Evolutionary conservation across 2,113 vertebrate species (phyloP).

Genomic region (Arenaria interpres): DNA sequence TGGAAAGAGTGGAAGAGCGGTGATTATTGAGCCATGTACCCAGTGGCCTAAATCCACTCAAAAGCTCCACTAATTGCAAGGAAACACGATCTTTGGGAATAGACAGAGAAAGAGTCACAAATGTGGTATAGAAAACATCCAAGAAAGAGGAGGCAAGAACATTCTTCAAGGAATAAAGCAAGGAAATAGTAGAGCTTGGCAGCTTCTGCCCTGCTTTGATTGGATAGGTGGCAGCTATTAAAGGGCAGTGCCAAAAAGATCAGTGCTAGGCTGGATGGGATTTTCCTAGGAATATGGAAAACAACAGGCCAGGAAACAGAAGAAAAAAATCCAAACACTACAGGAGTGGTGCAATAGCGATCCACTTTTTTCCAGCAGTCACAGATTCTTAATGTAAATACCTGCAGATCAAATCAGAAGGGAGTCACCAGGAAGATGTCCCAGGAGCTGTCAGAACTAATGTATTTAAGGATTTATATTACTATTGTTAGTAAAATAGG

Average conservation of each 20-base stretch:
- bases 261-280: background rate
- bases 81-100: background rate
- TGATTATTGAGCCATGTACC: background rate
- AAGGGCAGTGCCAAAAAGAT: background rate
- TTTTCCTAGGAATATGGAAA: background rate
- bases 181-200: constrained; percentile 16
- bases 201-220: constrained; percentile 1
- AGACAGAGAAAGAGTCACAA: constrained; percentile 1
- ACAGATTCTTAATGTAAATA: background rate
- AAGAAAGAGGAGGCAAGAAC: constrained; percentile 7
- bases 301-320: background rate
- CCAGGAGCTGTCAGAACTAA: background rate
- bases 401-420: background rate
- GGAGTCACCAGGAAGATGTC: background rate
- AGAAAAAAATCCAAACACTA: background rate
- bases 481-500: background rate
- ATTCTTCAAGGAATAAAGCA: constrained; percentile 9
- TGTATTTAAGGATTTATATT: background rate
- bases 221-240: constrained; percentile 11
- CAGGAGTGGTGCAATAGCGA: background rate
- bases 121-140: background rate
- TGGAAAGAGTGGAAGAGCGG: background rate
- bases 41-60: background rate
- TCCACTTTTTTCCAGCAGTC: background rate
- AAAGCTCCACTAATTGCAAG: constrained; percentile 20